phyloP scores from a whole-genome alignment of 2,888 invertebrate genomes.

The Drosophila multiciliata region DNA sequence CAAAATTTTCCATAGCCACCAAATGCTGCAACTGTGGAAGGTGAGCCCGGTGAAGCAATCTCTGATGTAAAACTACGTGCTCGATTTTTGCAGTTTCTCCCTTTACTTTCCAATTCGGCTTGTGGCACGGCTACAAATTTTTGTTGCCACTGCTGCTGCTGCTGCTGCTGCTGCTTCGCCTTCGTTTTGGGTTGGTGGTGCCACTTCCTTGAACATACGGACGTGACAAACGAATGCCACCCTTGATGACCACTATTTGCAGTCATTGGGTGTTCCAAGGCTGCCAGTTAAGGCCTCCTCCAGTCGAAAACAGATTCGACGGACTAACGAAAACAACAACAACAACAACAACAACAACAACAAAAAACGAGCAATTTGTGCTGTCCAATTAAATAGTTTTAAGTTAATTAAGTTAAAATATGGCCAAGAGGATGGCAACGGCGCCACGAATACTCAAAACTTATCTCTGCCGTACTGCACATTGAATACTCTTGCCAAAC shows the following conservation, averaged over 20 bases:
- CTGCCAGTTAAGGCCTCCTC: slow-evolving; percentile 12
- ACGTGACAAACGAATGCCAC: slow-evolving; percentile 54
- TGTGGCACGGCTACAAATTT: neutral
- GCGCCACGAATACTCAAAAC: neutral
- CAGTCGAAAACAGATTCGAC: slow-evolving; percentile 4
- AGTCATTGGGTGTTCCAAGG: slow-evolving; percentile 63
- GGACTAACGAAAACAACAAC: slow-evolving; percentile 5
- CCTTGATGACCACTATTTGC: slow-evolving; percentile 66
- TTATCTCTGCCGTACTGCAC: neutral
- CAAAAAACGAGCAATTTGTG: slow-evolving; percentile 58
- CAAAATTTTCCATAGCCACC: slow-evolving; percentile 41
- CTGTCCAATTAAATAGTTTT: slow-evolving; percentile 70
- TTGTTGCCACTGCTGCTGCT: neutral
- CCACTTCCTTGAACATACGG: slow-evolving; percentile 20
- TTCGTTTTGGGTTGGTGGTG: slow-evolving; percentile 4
- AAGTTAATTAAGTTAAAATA: slow-evolving; percentile 71
- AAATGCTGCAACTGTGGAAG: neutral
- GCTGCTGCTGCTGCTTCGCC: neutral
- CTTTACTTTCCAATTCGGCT: neutral
- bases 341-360: neutral
- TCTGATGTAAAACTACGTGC: slow-evolving; percentile 37
- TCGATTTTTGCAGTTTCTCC: slow-evolving; percentile 22
- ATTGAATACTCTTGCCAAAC: neutral
- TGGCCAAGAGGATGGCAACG: slow-evolving; percentile 28
- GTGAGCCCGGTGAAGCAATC: slow-evolving; percentile 4